phyloP scores from a whole-genome alignment of 2,888 invertebrate species.

The Netelia melanura region DNA sequence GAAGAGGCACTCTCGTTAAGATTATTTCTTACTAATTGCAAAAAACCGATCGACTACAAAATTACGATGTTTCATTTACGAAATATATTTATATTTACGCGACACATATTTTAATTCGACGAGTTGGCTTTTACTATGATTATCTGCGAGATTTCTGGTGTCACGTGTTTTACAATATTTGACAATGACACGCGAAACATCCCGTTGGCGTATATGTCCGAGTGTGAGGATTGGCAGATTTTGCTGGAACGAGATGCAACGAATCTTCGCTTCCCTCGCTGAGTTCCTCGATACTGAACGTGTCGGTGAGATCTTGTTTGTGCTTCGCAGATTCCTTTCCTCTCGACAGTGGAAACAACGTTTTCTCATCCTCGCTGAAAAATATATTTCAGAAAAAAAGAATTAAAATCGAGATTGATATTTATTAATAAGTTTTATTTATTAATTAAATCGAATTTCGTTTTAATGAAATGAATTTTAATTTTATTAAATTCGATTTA shows the following conservation, averaged over 20 bases:
- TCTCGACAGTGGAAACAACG: constrained; percentile 84
- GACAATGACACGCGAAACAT: constrained; percentile 82
- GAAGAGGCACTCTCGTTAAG: constrained; percentile 32
- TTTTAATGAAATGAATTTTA: neutral
- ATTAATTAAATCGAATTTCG: too few relatives aligned
- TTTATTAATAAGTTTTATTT: neutral
- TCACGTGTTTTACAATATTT: constrained; percentile 76
- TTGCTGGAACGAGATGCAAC: constrained; percentile 80
- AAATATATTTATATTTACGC: neutral
- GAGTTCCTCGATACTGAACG: constrained; percentile 87
- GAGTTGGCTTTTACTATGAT: too few relatives aligned
- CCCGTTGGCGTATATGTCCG: constrained; percentile 79
- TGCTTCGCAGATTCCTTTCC: constrained; percentile 79
- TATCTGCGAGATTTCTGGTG: too few relatives aligned
- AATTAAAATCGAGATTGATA: constrained; percentile 8
- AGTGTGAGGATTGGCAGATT: constrained; percentile 78
- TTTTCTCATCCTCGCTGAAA: constrained; percentile 83
- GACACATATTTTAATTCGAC: too few relatives aligned
- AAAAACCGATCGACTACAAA: constrained; percentile 1
- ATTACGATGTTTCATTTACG: constrained; percentile 2
- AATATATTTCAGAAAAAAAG: constrained; percentile 17
- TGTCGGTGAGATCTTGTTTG: constrained; percentile 86
- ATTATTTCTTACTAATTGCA: neutral
- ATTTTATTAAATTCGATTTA: neutral
- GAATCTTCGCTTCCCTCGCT: constrained; percentile 83